Base-by-base conservation (phyloP, 2,113 vertebrate genomes). In the Lamprologus sp. region DNA sequence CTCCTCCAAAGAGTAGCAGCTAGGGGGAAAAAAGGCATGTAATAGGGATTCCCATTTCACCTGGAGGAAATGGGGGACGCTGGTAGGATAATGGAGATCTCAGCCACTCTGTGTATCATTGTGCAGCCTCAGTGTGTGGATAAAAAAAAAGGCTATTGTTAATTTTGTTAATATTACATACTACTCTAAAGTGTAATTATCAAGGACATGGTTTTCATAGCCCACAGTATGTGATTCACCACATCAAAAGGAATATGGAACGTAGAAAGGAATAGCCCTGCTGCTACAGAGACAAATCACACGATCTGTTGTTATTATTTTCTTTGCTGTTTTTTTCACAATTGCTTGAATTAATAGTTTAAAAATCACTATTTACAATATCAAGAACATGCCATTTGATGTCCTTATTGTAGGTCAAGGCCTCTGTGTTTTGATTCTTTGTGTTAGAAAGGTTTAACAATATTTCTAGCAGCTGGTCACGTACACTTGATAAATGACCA, bases 401-500 rank as follows among this genome's bases (percentile, higher is more conserved):
- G 79, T 81, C 80, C 77, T 87, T 28, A 13, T 70, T 51, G 49
- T 84, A 87, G 88, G 90, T 90, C 82, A 86, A 85, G 81, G 65
- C 53, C 49, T 79, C 86, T 92, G 65, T 79, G 83, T 90, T 87
- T 45, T 45, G 79, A 89, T 87, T 92, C 63, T 14, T 88, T 49
- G 60, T 13, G 19, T 37, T 49, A 37, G 33, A 37, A 4, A 37
- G 17, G 83, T 90, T 83, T 17, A 26, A 82, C 73, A 84, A 47
- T 68, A 91, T 91, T 92, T 82, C 89, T 82, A 85, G 87, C 70
- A 87, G 90, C 85, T 83, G 81, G 55, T 87, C 91, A 86, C 35
- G 37, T 68, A 84, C 82, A 55, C 70, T 82, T 95, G 92, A 95
- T 92, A 77, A 89, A 94, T 70, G 94, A 92, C 89, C 83, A 58